These are phyloP conservation scores for Hypothenemus hampei DNA, from an alignment of 1,140 invertebrate genomes.

Conservation along the genomic window DNA sequence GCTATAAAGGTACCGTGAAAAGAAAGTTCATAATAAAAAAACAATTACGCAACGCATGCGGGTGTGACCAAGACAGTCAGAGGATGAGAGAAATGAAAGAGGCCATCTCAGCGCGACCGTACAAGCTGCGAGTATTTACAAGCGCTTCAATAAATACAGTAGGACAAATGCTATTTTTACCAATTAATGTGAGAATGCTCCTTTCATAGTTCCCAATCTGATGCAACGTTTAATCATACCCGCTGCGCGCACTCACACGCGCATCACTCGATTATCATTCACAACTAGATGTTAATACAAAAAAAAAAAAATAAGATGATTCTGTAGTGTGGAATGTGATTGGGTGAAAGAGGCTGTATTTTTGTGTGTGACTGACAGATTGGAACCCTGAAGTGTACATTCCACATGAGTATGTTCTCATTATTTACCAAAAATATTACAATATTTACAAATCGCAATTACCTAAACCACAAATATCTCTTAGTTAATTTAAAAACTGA, in stretches of 20 bases:
- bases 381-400: constrained; percentile 59
- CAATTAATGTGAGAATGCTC: constrained; percentile 57
- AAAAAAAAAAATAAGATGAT: not conserved
- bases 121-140: constrained; percentile 60
- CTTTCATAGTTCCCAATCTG: constrained; percentile 49
- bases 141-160: constrained; percentile 30
- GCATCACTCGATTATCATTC: constrained; percentile 1
- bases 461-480: constrained; percentile 33
- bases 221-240: constrained; percentile 36
- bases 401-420: constrained; percentile 47
- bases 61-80: constrained; percentile 48
- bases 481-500: no score
- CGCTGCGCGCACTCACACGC: constrained; percentile 28
- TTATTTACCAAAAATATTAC: constrained; percentile 14
- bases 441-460: constrained; percentile 32
- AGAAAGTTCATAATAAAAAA: constrained; percentile 56
- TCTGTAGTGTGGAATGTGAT: constrained; percentile 38
- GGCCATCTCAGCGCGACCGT: constrained; percentile 42
- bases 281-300: not conserved
- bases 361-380: constrained; percentile 50
- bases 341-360: constrained; percentile 28
- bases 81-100: constrained; percentile 46
- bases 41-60: constrained; percentile 64
- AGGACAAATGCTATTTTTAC: constrained; percentile 5
- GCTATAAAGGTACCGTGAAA: constrained; percentile 55